These are phyloP conservation scores for Emesis furor DNA, from an alignment of 2,888 invertebrate genomes.

Conservation along the genomic window DNA sequence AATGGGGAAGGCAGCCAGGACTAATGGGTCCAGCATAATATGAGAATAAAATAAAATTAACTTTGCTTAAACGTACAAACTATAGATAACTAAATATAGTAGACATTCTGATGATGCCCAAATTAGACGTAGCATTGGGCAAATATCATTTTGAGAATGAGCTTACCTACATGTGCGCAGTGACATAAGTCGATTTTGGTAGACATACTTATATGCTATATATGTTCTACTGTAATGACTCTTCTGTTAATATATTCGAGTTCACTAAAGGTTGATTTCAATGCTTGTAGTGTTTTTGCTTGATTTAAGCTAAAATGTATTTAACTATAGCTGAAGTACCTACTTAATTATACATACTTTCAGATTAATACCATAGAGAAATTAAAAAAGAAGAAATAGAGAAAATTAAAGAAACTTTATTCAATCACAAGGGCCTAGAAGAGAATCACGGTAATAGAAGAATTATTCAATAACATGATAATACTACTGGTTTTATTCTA, in stretches of 20 bases:
- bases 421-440: not conserved
- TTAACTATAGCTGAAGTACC: not conserved
- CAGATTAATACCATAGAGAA: not conserved
- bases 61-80: not conserved
- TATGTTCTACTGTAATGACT: conserved; percentile 9
- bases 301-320: conserved; percentile 14
- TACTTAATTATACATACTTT: not conserved
- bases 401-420: not conserved
- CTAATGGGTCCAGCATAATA: no score
- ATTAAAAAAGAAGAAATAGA: not conserved
- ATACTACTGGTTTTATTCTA: conserved; percentile 2
- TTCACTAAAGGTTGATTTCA: not conserved
- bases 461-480: conserved; percentile 10
- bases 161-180: conserved; percentile 4
- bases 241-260: not conserved
- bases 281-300: conserved; percentile 5
- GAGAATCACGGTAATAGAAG: not conserved
- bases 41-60: not conserved
- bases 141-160: not conserved
- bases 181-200: not conserved
- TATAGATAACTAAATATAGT: not conserved
- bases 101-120: conserved; percentile 24
- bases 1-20: no score
- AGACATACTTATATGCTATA: not conserved
- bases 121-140: conserved; percentile 12